phyloP scores from a whole-genome alignment of 2,888 invertebrate species.

The Pammene aurita region DNA sequence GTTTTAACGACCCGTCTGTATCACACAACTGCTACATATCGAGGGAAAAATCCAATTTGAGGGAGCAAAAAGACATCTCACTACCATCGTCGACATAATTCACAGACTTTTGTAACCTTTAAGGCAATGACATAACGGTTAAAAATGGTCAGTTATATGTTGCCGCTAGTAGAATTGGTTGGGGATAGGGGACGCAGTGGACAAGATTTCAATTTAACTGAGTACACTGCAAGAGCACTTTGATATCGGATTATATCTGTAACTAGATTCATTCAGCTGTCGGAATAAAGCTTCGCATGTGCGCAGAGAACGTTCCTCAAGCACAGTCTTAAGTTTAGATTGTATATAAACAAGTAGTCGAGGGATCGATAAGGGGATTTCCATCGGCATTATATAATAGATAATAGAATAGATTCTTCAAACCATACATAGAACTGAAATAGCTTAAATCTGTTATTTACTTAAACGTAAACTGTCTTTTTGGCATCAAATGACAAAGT shows the following conservation, averaged over 20 bases:
- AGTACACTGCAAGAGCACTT: constrained; percentile 19
- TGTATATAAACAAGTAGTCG: constrained; percentile 11
- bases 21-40: constrained; percentile 33
- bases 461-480: neutral
- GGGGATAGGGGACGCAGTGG: constrained; percentile 18
- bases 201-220: constrained; percentile 32
- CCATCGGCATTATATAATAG: too few relatives aligned
- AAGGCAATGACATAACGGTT: too few relatives aligned
- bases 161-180: constrained; percentile 7
- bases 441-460: neutral
- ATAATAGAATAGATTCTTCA: neutral
- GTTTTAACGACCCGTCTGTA: constrained; percentile 29
- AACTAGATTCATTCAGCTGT: constrained; percentile 4
- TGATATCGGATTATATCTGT: constrained; percentile 20
- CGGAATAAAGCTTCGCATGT: neutral
- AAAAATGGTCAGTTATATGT: too few relatives aligned
- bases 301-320: neutral
- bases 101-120: too few relatives aligned
- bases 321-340: constrained; percentile 1
- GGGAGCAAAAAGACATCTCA: constrained; percentile 22
- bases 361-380: constrained; percentile 16
- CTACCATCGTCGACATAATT: neutral
- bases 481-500: neutral
- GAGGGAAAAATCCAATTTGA: constrained; percentile 37
- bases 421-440: neutral